Evolutionary conservation across 1,140 invertebrate genomes (phyloP).

Genomic region (Doryteuthis pealeii): DNA sequence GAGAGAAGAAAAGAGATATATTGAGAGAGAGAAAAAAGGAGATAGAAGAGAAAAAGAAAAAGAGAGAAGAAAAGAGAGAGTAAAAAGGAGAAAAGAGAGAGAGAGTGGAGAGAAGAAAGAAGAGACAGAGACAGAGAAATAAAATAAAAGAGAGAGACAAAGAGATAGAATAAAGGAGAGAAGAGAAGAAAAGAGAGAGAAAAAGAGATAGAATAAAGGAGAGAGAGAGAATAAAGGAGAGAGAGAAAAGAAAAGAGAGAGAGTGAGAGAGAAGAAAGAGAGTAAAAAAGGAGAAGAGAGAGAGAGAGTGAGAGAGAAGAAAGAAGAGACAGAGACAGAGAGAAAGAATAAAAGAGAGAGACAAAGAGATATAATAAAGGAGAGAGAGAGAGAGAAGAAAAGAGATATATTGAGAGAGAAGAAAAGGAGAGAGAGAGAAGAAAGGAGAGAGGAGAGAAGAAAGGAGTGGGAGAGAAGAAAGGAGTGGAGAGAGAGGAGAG

Average conservation of each 20-base stretch:
- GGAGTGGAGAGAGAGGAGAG: no score
- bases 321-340: not conserved
- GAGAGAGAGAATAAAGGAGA: conserved; percentile 2
- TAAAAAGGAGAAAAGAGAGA: not conserved
- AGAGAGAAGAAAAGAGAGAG: not conserved
- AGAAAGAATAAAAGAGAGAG: not conserved
- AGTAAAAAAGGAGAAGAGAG: not conserved
- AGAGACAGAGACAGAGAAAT: not conserved
- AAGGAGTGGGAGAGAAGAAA: no score
- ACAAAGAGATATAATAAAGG: not conserved
- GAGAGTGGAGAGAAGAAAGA: not conserved
- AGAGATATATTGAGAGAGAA: no score
- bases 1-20: not conserved
- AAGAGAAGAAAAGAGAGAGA: not conserved
- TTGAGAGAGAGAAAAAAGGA: not conserved
- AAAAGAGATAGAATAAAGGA: not conserved
- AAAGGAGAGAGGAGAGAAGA: no score
- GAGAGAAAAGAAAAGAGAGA: conserved; percentile 18
- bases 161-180: not conserved
- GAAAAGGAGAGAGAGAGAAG: no score
- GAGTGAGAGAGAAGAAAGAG: conserved; percentile 14
- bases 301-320: not conserved
- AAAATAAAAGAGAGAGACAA: not conserved
- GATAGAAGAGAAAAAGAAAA: not conserved
- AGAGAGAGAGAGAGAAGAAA: conserved; percentile 7